Evolutionary conservation across 2,797 vertebrate genomes (phyloP).

Genomic region (Alfaro cultratus): DNA sequence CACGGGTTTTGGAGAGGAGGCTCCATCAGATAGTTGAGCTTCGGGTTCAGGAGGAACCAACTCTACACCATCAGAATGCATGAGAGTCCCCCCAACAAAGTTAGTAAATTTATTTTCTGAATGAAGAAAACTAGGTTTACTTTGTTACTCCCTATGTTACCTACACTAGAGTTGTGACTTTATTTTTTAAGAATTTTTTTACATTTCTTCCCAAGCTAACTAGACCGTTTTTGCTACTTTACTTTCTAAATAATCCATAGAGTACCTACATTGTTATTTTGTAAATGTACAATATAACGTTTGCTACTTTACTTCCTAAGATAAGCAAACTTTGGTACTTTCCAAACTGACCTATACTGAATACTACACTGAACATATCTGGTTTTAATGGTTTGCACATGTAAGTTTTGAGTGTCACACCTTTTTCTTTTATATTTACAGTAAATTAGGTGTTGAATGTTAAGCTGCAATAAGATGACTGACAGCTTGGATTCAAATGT

Average conservation of each 20-base stretch:
- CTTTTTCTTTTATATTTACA: neutral
- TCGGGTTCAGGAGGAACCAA: too few relatives aligned
- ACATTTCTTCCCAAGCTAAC: too few relatives aligned
- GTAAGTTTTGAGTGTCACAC: neutral
- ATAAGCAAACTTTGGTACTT: neutral
- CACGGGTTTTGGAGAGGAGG: too few relatives aligned
- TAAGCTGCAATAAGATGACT: slow-evolving; percentile 22
- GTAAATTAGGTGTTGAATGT: slow-evolving; percentile 18
- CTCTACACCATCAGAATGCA: too few relatives aligned
- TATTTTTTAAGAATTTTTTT: too few relatives aligned
- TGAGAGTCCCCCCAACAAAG: too few relatives aligned
- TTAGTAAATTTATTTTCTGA: neutral
- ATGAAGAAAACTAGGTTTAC: neutral
- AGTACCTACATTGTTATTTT: neutral
- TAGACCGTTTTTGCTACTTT: too few relatives aligned
- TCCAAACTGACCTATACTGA: too few relatives aligned
- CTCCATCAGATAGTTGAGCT: too few relatives aligned
- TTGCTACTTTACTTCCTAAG: neutral
- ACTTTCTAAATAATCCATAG: neutral
- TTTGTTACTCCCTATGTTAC: too few relatives aligned
- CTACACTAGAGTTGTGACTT: too few relatives aligned
- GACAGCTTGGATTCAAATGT: slow-evolving; percentile 41
- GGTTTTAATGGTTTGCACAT: neutral
- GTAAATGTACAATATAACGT: neutral
- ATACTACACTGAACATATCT: too few relatives aligned